phyloP scores from a whole-genome alignment of 2,888 invertebrate species.

The Drosophila subquinaria region DNA sequence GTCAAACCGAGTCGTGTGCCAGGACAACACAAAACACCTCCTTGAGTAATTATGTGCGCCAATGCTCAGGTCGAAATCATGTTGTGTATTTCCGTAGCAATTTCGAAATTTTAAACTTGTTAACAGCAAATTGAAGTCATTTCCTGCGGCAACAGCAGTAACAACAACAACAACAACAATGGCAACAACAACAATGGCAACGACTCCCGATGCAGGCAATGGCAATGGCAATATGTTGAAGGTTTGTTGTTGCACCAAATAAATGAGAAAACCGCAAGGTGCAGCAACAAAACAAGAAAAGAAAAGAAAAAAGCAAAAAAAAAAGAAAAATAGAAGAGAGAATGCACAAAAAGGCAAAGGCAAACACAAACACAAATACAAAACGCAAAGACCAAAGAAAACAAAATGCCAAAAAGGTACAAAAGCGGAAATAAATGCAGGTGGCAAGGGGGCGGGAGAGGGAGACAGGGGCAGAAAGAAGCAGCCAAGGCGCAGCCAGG shows the following conservation, averaged over 20 bases:
- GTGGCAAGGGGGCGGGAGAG: constrained; percentile 45
- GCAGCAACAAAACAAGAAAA: constrained; percentile 56
- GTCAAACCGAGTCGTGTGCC: constrained; percentile 9
- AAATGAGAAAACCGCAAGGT: constrained; percentile 79
- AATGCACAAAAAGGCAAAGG: constrained; percentile 53
- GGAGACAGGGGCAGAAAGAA: constrained; percentile 11
- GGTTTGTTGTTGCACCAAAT: constrained; percentile 61
- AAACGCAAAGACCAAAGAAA: constrained; percentile 49
- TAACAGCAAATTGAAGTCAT: constrained; percentile 82
- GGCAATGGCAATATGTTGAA: constrained; percentile 59
- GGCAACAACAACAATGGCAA: constrained; percentile 32
- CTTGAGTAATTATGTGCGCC: constrained; percentile 77
- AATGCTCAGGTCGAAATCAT: constrained; percentile 76
- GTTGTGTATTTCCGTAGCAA: constrained; percentile 81
- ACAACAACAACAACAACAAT: constrained; percentile 22
- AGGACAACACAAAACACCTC: constrained; percentile 35
- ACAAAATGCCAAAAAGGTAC: constrained; percentile 79
- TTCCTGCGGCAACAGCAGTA: constrained; percentile 69
- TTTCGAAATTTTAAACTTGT: constrained; percentile 82
- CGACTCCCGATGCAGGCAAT: constrained; percentile 12
- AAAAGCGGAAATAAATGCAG: constrained; percentile 80
- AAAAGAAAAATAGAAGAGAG: constrained; percentile 2
- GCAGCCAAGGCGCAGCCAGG: constrained; percentile 42
- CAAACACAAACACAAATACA: constrained; percentile 10
- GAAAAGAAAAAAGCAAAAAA: constrained; percentile 34